Conservation (phyloP, 2,888 invertebrate genomes). For the Cephus nigrinus region DNA sequence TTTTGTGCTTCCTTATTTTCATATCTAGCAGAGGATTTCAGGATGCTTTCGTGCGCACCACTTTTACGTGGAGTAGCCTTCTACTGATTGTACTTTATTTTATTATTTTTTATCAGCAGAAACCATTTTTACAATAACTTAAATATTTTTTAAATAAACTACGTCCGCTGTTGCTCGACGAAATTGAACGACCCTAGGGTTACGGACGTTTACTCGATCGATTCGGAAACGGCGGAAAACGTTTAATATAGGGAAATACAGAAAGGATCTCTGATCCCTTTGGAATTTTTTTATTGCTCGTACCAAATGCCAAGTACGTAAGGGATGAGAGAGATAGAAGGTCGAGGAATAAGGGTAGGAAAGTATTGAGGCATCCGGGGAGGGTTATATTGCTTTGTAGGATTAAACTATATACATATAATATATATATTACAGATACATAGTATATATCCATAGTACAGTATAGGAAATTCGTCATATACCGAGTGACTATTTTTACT, state of each 20-base stretch:
- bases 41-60: background rate
- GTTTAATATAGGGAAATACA: background rate
- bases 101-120: background rate
- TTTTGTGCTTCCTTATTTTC: background rate
- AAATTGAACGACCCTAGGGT: background rate
- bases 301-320: background rate
- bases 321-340: background rate
- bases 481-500: background rate
- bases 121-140: background rate
- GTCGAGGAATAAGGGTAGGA: slow-evolving; percentile 8
- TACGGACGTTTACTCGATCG: background rate
- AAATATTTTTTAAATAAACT: background rate
- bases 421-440: background rate
- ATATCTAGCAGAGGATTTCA: background rate
- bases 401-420: slow-evolving; percentile 28
- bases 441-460: background rate
- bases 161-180: too few species aligned
- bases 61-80: background rate
- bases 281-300: background rate
- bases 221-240: background rate
- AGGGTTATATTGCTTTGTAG: slow-evolving; percentile 33
- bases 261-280: background rate
- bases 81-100: background rate
- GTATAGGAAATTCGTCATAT: background rate
- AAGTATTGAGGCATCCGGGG: slow-evolving; percentile 14